Conservation (phyloP, 2,797 vertebrate genomes). For the Tenualosa ilisha region DNA sequence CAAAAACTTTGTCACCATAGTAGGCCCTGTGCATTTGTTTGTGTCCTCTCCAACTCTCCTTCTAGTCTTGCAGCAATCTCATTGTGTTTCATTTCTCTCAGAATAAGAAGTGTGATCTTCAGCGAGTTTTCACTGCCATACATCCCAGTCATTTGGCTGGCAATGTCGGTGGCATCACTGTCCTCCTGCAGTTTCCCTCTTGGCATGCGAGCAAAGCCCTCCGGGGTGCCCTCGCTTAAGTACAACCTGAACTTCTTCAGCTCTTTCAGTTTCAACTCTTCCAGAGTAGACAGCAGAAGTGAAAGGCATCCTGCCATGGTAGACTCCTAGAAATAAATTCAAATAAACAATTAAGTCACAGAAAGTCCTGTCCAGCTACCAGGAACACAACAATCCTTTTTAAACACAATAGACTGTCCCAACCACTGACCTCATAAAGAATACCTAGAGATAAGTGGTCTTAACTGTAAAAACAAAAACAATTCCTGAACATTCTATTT, state of each 20-base stretch:
- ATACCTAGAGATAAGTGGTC: too few relatives aligned
- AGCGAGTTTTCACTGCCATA: not conserved
- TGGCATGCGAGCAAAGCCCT: not conserved
- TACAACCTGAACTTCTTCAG: slow-evolving; percentile 4
- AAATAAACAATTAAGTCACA: not conserved
- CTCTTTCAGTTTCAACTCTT: not conserved
- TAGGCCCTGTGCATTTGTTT: not conserved
- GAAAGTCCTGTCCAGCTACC: not conserved
- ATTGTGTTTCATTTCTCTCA: slow-evolving; percentile 2
- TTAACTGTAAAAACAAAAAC: too few relatives aligned
- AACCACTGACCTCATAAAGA: too few relatives aligned
- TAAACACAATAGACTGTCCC: too few relatives aligned
- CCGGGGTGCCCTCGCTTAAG: not conserved
- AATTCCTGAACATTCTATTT: too few relatives aligned
- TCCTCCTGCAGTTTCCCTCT: not conserved
- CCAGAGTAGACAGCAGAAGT: slow-evolving; percentile 16
- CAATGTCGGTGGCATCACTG: not conserved
- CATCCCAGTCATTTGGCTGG: not conserved
- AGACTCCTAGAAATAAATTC: not conserved
- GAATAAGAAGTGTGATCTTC: not conserved
- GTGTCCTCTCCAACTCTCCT: not conserved
- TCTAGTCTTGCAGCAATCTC: not conserved
- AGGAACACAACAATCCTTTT: not conserved
- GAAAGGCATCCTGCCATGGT: not conserved
- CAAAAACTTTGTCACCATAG: not conserved